Evolutionary conservation across 1,140 invertebrate species (phyloP), one percentile per base, ranked within the genome.

Genomic region (Tetraneura akinire): DNA sequence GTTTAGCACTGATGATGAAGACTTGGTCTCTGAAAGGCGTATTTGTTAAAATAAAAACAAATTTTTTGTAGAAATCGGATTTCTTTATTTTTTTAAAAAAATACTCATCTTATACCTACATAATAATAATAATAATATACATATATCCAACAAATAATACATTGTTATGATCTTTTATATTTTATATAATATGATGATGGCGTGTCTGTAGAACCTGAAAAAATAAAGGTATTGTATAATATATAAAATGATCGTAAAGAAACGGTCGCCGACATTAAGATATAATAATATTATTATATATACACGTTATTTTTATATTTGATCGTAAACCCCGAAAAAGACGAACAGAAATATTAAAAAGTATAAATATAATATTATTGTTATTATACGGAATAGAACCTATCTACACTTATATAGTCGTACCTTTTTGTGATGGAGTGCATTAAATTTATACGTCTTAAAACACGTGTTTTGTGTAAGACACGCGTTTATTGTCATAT

Each of bases 261-360:
- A 42, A 42, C 4, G 32, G 32, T 42, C 37, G 37, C 18, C 23
- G 57, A 14, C 32, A 37, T 37, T 37, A 37, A 37, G n/a, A n/a
- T 37, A 37, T 37, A 37, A 37, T 37, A 29, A n/a, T n/a, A n/a
- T n/a, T n/a, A n/a, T n/a, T n/a, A n/a, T n/a, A n/a, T n/a, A n/a
- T n/a, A n/a, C n/a, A n/a, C n/a, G n/a, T n/a, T n/a, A n/a, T n/a
- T 66, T 66, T 21, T 42, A 42, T 66, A 66, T 66, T 45, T 26
- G 32, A 42, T 66, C 64, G 37, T 66, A 42, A 66, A 66, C 51
- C 16, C 51, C 16, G 10, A 53, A n/a, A 53, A 53, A 53, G 2
- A 53, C 18, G 14, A 53, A n/a, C 10, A 18, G 3, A 66, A 66
- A 42, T 13, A 42, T 66, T 66, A 42, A 42, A n/a, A 66, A 42